Conservation (phyloP, 2,113 vertebrate genomes). For the Nothoprocta pentlandii region DNA sequence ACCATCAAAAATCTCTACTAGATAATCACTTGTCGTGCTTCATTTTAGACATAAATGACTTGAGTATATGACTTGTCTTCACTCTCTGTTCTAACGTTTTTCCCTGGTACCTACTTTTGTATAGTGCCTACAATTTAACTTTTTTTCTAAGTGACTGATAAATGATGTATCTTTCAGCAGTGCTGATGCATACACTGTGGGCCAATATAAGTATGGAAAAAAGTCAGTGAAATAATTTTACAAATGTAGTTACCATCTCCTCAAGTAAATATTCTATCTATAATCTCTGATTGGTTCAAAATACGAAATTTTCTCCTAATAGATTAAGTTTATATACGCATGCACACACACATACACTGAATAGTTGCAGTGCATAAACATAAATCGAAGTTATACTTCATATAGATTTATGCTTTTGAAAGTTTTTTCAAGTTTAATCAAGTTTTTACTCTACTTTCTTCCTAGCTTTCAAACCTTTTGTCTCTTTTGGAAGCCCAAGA, state of each 20-base stretch:
- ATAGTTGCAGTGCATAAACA: slow-evolving; percentile 27
- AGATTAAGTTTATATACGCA: neutral
- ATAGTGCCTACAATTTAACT: neutral
- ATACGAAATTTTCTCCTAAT: slow-evolving; percentile 32
- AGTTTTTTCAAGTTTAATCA: slow-evolving; percentile 16
- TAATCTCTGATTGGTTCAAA: slow-evolving; percentile 5
- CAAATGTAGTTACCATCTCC: neutral
- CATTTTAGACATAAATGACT: neutral
- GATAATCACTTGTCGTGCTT: neutral
- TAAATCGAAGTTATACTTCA: neutral
- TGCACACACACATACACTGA: neutral
- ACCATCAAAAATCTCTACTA: slow-evolving; percentile 5
- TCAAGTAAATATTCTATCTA: slow-evolving; percentile 52
- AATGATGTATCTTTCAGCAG: neutral
- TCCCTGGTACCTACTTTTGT: neutral
- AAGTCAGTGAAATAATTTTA: slow-evolving; percentile 41
- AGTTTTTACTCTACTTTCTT: slow-evolving; percentile 47
- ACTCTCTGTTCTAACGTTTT: neutral
- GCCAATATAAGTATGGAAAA: neutral
- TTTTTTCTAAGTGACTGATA: neutral
- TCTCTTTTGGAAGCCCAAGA: slow-evolving; percentile 60
- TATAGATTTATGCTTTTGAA: neutral
- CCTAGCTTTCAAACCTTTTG: slow-evolving; percentile 34
- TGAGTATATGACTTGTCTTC: neutral
- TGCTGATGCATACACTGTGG: neutral